Conservation (phyloP, 2,797 vertebrate genomes). For the Acrossocheilus fasciatus region DNA sequence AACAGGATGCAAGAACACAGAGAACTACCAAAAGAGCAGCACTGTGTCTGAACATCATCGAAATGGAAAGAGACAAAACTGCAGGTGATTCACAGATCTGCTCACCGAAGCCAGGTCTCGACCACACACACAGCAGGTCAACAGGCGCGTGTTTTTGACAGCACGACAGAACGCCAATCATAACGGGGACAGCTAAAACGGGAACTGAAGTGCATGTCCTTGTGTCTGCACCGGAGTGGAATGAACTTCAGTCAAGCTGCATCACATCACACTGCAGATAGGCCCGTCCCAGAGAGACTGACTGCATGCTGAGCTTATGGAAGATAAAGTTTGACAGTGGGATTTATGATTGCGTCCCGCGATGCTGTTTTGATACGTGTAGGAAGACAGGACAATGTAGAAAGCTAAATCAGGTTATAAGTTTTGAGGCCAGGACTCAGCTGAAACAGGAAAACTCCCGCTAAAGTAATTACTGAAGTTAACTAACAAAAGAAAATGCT, state of each 20-base stretch:
- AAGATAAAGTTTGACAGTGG: slow-evolving; percentile 14
- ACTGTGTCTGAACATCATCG: neutral
- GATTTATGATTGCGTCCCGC: slow-evolving; percentile 2
- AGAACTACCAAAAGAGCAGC: neutral
- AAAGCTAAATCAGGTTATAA: slow-evolving; percentile 16
- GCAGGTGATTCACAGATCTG: neutral
- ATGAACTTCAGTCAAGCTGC: slow-evolving; percentile 27
- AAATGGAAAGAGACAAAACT: neutral
- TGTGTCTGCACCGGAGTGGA: slow-evolving; percentile 15
- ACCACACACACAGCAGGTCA: slow-evolving; percentile 8
- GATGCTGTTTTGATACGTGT: neutral
- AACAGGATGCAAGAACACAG: neutral
- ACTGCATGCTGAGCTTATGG: slow-evolving; percentile 6
- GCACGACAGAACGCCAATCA: neutral
- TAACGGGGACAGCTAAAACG: neutral
- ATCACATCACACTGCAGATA: slow-evolving; percentile 33
- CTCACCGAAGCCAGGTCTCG: neutral
- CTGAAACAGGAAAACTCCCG: neutral
- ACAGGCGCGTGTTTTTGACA: neutral
- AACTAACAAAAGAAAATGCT: slow-evolving; percentile 15
- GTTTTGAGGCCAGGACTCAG: neutral
- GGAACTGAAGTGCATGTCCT: neutral
- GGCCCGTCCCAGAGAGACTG: neutral
- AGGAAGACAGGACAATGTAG: slow-evolving; percentile 12
- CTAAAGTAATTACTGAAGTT: slow-evolving; percentile 23